A percentile compares a stretch with the other conserved stretches of the same genome.
Conservation (phyloP, 2,888 invertebrate genomes). For the Patella pellucida region DNA sequence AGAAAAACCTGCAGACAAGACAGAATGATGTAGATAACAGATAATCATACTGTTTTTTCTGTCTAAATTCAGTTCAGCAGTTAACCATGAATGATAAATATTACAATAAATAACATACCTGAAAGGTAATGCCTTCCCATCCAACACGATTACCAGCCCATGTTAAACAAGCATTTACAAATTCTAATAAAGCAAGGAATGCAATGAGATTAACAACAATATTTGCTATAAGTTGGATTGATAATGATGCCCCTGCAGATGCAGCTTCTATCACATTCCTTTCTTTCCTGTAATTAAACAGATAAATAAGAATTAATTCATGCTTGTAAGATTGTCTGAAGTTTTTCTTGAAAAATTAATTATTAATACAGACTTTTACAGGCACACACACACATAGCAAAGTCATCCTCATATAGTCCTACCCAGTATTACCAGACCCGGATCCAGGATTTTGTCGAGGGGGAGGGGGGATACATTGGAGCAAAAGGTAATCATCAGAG, state of each 20-base stretch:
- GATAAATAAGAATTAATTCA: background rate
- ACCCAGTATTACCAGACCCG: too few species aligned
- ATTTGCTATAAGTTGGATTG: conserved; percentile 84
- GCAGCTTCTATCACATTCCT: conserved; percentile 91
- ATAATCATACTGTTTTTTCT: too few species aligned
- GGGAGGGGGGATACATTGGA: too few species aligned
- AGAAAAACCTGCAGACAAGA: too few species aligned
- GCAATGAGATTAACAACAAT: conserved; percentile 93
- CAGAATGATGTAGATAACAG: too few species aligned
- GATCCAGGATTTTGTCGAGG: too few species aligned
- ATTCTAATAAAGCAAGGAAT: conserved; percentile 88
- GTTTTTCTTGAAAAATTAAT: conserved; percentile 77
- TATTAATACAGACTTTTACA: background rate
- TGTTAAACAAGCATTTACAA: conserved; percentile 83
- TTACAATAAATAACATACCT: conserved; percentile 65
- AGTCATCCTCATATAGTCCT: background rate
- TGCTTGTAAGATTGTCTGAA: conserved; percentile 83
- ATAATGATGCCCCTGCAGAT: conserved; percentile 86
- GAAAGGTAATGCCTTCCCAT: conserved; percentile 73
- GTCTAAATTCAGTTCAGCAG: too few species aligned
- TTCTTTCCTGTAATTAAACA: conserved; percentile 78
- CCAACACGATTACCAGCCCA: conserved; percentile 78
- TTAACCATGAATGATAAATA: too few species aligned
- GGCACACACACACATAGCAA: background rate
- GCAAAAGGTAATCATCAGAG: too few species aligned